A percentile compares a stretch with the other conserved stretches of the same genome.
These are phyloP conservation scores for Choloepus didactylus DNA, from an alignment of 2,797 vertebrate species.

Conservation along the genomic window DNA sequence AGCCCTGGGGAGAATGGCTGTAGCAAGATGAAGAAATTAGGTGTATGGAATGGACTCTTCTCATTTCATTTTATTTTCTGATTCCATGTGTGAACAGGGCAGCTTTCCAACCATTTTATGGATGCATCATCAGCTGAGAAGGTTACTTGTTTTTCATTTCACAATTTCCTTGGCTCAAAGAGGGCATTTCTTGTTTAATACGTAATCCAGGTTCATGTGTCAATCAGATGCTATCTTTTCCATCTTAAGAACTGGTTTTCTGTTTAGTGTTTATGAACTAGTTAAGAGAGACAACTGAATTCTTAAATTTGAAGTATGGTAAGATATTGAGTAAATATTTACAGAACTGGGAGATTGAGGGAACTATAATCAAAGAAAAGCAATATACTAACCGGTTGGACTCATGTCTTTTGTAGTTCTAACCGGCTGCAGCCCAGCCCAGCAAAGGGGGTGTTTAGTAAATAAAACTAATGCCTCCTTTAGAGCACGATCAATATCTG, in stretches of 20 bases:
- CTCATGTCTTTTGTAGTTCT: conserved; percentile 78
- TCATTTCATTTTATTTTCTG: conserved; percentile 74
- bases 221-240: conserved; percentile 78
- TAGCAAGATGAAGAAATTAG: conserved; percentile 76
- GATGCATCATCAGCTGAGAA: conserved; percentile 67
- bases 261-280: conserved; percentile 83
- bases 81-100: conserved; percentile 71
- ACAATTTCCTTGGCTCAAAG: conserved; percentile 57
- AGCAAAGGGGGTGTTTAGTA: conserved; percentile 81
- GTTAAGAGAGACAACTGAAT: conserved; percentile 80
- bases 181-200: conserved; percentile 73
- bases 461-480: conserved; percentile 82
- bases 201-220: conserved; percentile 72
- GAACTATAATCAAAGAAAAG: conserved; percentile 64
- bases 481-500: conserved; percentile 75
- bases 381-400: conserved; percentile 81
- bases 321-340: conserved; percentile 85
- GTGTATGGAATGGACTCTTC: conserved; percentile 72
- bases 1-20: conserved; percentile 26
- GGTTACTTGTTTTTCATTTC: conserved; percentile 75
- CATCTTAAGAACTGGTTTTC: conserved; percentile 82
- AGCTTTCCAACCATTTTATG: conserved; percentile 69
- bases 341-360: conserved; percentile 63
- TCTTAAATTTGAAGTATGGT: conserved; percentile 79
- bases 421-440: conserved; percentile 74